Base-by-base conservation (phyloP, 2,888 invertebrate species). In the Dimorphilus gyrociliatus region DNA sequence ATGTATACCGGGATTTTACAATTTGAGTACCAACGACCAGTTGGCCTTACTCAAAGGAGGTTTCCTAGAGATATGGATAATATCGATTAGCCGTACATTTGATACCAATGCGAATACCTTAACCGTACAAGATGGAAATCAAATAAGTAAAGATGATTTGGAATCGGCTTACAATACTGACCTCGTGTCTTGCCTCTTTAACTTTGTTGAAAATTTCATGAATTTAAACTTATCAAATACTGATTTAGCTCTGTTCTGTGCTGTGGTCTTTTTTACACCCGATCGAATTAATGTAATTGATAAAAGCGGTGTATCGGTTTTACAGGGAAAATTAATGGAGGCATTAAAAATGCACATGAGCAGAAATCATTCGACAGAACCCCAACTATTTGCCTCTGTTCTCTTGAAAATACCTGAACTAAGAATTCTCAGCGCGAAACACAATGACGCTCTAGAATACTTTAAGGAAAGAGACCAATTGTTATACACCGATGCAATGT, bases 11-110 rank as follows among this genome's bases (percentile, higher is more conserved):
- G n/a, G 85, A 41, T 92, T 92, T 69, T 72, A 76, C 54, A 75
- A 76, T 44, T 72, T 92, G 46, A 74, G 78, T 32, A 90, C 92
- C 65, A 90, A 90, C 58, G 92, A 92, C 66, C 92, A 94, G 65
- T 72, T 94, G 46, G 85, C 90, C 46, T 72, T 94, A 44, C 85
- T 92, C 54, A 92, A 94, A 70, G 74, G 77, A 21, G 88, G 90
- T 38, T 94, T 94, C 69, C 86, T 88, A 63, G 92, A 92, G 66
- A 76, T 88, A 39, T 92, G 90, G 88, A 70, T 90, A 42, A 76
- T 81, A 27, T 77, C 86, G 51, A 76, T 81, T 40, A 73, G 82
- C 7, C 73, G 78, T 41, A 72, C 84, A 65, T 78, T 81, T 24
- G 74, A 74, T 23, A 72, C 75, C 36, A 59, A 60, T 18, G 63